Percentiles rank a stretch among this genome's conserved stretches.
Evolutionary conservation across 2,113 vertebrate genomes (phyloP).

Genomic region (Phycodurus eques): DNA sequence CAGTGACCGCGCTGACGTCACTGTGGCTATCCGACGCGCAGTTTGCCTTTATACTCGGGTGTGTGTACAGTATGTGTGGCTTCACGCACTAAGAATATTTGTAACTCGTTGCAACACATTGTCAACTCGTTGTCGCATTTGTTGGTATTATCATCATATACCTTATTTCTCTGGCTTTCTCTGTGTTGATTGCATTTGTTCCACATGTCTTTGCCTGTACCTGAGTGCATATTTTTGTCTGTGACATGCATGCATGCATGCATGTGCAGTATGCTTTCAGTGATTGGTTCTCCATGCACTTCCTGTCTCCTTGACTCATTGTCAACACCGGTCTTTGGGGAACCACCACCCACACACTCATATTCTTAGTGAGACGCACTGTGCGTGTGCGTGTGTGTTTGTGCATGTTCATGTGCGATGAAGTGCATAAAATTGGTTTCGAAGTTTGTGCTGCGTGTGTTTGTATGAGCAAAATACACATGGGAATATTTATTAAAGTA

Average conservation of each 20-base stretch:
- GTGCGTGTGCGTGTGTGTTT: neutral
- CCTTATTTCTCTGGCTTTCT: neutral
- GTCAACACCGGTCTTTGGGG: conserved; percentile 50
- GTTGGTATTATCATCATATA: neutral
- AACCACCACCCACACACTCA: conserved; percentile 49
- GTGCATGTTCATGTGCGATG: neutral
- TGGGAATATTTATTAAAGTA: neutral
- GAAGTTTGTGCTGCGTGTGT: conserved; percentile 26
- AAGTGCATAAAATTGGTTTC: conserved; percentile 38
- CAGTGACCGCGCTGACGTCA: too few relatives aligned
- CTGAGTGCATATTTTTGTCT: conserved; percentile 10
- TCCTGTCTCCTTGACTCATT: conserved; percentile 51
- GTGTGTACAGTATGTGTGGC: neutral
- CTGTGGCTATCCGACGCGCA: too few relatives aligned
- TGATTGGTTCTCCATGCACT: conserved; percentile 6
- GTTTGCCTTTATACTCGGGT: too few relatives aligned
- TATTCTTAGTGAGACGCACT: conserved; percentile 5
- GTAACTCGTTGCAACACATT: neutral
- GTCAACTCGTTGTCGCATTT: neutral
- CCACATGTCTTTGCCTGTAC: neutral
- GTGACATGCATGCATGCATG: neutral
- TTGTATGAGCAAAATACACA: neutral
- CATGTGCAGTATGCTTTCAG: conserved; percentile 14
- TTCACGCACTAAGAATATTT: neutral
- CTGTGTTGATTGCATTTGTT: neutral